Evolutionary conservation across 2,113 vertebrate species (phyloP).

Genomic region (Perca schrenkii): DNA sequence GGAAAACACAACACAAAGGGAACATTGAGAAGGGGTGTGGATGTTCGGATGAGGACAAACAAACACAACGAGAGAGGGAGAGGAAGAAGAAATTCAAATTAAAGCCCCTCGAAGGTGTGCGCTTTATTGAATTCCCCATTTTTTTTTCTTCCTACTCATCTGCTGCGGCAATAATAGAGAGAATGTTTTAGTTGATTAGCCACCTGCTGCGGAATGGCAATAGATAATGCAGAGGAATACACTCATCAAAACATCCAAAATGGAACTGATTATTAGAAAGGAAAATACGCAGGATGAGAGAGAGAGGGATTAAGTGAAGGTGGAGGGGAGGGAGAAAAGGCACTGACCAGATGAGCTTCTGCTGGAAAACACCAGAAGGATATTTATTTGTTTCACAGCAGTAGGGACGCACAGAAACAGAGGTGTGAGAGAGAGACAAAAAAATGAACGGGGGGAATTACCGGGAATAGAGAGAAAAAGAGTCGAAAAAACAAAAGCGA

Average conservation of each 20-base stretch:
- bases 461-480: conserved; percentile 24
- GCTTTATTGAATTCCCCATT: conserved; percentile 78
- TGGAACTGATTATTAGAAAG: conserved; percentile 72
- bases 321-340: background rate
- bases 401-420: conserved; percentile 25
- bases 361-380: conserved; percentile 38
- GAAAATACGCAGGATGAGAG: conserved; percentile 32
- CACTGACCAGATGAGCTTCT: conserved; percentile 46
- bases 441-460: conserved; percentile 50
- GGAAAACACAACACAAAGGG: conserved; percentile 30
- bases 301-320: background rate
- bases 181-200: conserved; percentile 81
- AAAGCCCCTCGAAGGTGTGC: conserved; percentile 65
- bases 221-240: conserved; percentile 65
- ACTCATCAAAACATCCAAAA: conserved; percentile 68
- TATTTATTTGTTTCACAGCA: conserved; percentile 51
- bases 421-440: conserved; percentile 9
- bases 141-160: conserved; percentile 58
- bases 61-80: conserved; percentile 46
- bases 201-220: conserved; percentile 62
- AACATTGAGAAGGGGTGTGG: conserved; percentile 25
- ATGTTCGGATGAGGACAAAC: conserved; percentile 57
- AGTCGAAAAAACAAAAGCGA: conserved; percentile 34
- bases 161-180: conserved; percentile 76
- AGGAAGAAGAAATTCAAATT: conserved; percentile 74